A percentile compares a stretch with the other conserved stretches of the same genome.
phyloP scores from a whole-genome alignment of 2,888 invertebrate genomes.

The Drosophila quasianomalipes region DNA sequence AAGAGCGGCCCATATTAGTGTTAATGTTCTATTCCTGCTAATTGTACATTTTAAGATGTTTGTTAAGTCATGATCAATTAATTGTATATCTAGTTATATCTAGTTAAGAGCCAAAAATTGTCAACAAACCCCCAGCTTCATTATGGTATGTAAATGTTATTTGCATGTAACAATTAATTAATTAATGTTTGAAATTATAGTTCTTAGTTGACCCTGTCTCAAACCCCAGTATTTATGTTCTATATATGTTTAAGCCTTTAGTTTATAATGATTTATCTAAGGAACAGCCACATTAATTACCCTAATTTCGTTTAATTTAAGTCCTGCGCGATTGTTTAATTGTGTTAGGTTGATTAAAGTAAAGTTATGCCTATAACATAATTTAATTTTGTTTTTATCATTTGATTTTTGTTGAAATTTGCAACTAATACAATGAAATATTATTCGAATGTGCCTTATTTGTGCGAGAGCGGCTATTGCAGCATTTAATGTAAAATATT shows the following conservation, averaged over 20 bases:
- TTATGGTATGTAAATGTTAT: constrained; percentile 50
- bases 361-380: constrained; percentile 17
- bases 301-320: constrained; percentile 39
- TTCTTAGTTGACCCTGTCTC: constrained; percentile 15
- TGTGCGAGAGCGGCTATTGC: constrained; percentile 21
- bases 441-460: constrained; percentile 52
- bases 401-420: constrained; percentile 14
- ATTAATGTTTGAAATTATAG: constrained; percentile 24
- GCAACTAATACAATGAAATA: constrained; percentile 17
- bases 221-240: constrained; percentile 50
- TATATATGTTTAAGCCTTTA: constrained; percentile 7
- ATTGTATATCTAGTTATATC: constrained; percentile 23
- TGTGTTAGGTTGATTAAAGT: constrained; percentile 46
- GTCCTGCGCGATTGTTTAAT: constrained; percentile 30
- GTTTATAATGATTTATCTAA: constrained; percentile 21
- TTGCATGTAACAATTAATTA: constrained; percentile 42
- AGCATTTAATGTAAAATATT: constrained; percentile 47
- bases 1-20: constrained; percentile 30
- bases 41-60: constrained; percentile 45
- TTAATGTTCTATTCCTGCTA: constrained; percentile 51
- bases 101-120: constrained; percentile 32
- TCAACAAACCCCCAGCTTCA: constrained; percentile 35
- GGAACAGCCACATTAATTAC: constrained; percentile 18
- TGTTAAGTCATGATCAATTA: constrained; percentile 35
- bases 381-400: constrained; percentile 4